These are phyloP conservation scores for Gasteruption jaculator DNA, from an alignment of 2,888 invertebrate genomes.

Conservation along the genomic window DNA sequence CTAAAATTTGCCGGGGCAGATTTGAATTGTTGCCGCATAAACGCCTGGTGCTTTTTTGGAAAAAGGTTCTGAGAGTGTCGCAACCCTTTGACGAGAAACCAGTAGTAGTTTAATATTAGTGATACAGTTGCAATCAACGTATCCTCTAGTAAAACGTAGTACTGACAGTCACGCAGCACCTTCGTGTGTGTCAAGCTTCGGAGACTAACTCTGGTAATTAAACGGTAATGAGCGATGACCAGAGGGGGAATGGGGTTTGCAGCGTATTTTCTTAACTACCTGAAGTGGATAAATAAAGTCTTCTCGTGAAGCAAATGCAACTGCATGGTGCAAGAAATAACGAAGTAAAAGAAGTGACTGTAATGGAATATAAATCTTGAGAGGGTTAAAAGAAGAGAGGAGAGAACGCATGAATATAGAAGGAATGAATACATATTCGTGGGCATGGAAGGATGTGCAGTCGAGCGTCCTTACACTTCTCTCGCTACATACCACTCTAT, in stretches of 20 bases:
- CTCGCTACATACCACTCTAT: slow-evolving; percentile 7
- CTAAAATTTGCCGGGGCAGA: no score
- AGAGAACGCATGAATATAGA: slow-evolving; percentile 1
- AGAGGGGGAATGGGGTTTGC: slow-evolving; percentile 28
- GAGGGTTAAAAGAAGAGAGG: slow-evolving; percentile 17
- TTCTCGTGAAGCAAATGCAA: slow-evolving; percentile 3
- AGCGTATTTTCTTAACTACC: slow-evolving; percentile 7
- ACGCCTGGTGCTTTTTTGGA: no score
- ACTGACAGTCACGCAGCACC: slow-evolving; percentile 35
- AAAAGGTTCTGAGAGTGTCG: not conserved
- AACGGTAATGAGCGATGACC: slow-evolving; percentile 42
- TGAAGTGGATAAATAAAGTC: slow-evolving; percentile 27
- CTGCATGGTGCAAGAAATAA: slow-evolving; percentile 12
- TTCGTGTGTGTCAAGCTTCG: slow-evolving; percentile 29
- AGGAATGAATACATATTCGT: slow-evolving; percentile 1
- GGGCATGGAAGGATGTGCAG: slow-evolving; percentile 10
- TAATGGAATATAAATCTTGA: slow-evolving; percentile 28
- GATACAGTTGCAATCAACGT: slow-evolving; percentile 34
- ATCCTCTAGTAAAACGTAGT: slow-evolving; percentile 30
- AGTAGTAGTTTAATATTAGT: slow-evolving; percentile 6
- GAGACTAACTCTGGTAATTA: slow-evolving; percentile 38
- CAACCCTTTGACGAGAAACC: slow-evolving; percentile 16
- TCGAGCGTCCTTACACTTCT: slow-evolving; percentile 13
- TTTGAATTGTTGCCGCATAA: no score
- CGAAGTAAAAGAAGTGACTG: slow-evolving; percentile 7